Conservation (phyloP, 2,113 vertebrate genomes). For the Murina feae region DNA sequence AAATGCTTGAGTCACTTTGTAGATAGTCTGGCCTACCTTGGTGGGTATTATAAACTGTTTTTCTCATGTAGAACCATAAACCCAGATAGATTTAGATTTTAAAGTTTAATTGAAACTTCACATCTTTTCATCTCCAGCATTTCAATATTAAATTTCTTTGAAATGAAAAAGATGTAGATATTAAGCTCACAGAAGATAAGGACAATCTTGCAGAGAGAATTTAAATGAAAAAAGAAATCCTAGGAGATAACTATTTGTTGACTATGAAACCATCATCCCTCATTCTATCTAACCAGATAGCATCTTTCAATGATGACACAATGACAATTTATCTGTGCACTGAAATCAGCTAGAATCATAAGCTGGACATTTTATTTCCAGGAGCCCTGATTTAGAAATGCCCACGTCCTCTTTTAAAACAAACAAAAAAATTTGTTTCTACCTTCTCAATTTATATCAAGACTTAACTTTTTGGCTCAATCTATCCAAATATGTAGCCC, state of each 20-base stretch:
- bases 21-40: not conserved
- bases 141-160: conserved; percentile 37
- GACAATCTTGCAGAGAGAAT: conserved; percentile 13
- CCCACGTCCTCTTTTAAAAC: not conserved
- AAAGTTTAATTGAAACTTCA: not conserved
- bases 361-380: not conserved
- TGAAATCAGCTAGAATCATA: not conserved
- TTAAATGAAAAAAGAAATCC: conserved; percentile 15
- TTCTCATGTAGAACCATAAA: not conserved
- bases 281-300: not conserved
- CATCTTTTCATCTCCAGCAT: not conserved
- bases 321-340: not conserved
- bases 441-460: not conserved
- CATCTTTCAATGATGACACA: not conserved
- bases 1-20: not conserved
- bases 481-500: not conserved
- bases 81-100: not conserved
- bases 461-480: not conserved
- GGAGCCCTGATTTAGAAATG: not conserved
- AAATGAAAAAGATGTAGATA: conserved; percentile 25
- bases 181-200: conserved; percentile 28
- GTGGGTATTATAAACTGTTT: not conserved
- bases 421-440: not conserved
- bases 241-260: not conserved
- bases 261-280: not conserved